Evolutionary conservation across 2,113 vertebrate genomes (phyloP).

Genomic region (Aramus guarauna): DNA sequence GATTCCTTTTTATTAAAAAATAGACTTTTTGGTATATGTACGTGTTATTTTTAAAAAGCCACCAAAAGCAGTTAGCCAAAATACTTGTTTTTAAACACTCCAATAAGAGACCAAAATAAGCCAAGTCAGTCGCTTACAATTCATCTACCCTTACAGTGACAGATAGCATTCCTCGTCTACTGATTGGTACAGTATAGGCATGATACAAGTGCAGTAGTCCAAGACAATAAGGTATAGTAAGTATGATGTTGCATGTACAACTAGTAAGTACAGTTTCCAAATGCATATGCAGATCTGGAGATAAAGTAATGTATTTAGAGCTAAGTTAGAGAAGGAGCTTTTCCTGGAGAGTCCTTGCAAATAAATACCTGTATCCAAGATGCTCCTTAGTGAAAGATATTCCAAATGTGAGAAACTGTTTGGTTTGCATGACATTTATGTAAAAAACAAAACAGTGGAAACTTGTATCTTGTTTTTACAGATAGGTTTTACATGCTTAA

Average conservation of each 20-base stretch:
- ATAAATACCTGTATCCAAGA: background rate
- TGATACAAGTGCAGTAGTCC: background rate
- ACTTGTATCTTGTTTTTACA: background rate
- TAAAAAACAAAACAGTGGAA: background rate
- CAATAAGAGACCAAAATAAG: background rate
- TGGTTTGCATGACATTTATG: background rate
- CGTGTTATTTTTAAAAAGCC: background rate
- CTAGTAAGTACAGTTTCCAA: background rate
- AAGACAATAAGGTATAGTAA: background rate
- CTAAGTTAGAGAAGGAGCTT: background rate
- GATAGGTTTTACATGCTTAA: background rate
- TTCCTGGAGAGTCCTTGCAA: background rate
- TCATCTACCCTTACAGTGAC: background rate
- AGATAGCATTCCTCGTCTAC: background rate
- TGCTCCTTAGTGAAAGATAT: background rate
- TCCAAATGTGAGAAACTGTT: background rate
- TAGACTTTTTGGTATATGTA: accelerated
- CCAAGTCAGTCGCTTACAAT: background rate
- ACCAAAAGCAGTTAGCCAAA: background rate
- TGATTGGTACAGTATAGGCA: background rate
- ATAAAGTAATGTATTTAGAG: background rate
- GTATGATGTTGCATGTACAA: background rate
- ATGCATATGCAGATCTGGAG: background rate
- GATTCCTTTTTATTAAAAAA: background rate
- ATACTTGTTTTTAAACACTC: background rate